Evolutionary conservation across 2,797 vertebrate species (phyloP), one percentile per base, ranked within the genome.

Genomic region (Odontamblyopus lacepedii): DNA sequence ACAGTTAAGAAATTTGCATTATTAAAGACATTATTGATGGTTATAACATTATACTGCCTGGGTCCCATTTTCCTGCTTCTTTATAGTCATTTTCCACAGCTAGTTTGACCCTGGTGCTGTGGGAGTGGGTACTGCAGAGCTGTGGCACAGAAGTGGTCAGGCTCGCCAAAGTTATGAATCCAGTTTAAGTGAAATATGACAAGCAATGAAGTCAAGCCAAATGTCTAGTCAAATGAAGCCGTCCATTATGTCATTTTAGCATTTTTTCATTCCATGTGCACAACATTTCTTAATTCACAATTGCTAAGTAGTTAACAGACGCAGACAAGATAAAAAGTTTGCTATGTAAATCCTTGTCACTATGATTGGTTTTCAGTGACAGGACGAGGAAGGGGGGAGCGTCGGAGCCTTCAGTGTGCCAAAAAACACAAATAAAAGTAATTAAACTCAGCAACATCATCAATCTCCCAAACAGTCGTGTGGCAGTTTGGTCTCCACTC

Each of bases 361-460:
- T 0, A 3, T 82, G 84, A 90, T 85, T 91, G 67, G 63, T 84
- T 85, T 89, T 71, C 76, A 78, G 68, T 80, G 76, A 88, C 75
- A 75, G 77, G 61, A 13, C 16, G n/a, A 74, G n/a, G 18, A 51
- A 53, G 19, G 35, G 62, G 19, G 30, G 29, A 62, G 66, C 60
- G 57, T 76, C 70, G 77, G 64, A 86, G 78, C 74, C 69, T 74
- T 78, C 62, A 71, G 72, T 23, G 55, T 79, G 89, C 90, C 87
- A 91, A 90, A 62, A 91, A 90, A 80, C 81, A 82, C 80, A 88
- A 90, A 91, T 85, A 82, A 91, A 91, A 91, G 88, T 91, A 92
- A 93, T 93, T 90, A 92, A 92, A 91, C 76, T 65, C 80, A 84
- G 79, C 75, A 85, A 77, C 86, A 85, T 86, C 86, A 91, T 92